Conservation (phyloP, 1,140 invertebrate species). For the Pseudachorutes palmiensis region DNA sequence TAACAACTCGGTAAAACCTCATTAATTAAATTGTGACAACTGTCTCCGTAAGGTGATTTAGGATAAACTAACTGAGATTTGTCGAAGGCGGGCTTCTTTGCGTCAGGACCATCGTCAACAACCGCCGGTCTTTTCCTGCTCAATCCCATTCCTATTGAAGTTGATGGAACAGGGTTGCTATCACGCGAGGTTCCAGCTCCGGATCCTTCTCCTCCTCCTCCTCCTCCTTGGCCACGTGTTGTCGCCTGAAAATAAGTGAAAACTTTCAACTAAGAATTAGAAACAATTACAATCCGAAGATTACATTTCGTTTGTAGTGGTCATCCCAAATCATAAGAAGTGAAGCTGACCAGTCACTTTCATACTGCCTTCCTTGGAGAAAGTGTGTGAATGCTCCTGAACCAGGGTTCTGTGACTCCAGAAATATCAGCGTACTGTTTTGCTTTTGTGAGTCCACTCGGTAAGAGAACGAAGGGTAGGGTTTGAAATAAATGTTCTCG, state of each 20-base stretch:
- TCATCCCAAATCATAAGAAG: neutral
- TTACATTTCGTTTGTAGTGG: neutral
- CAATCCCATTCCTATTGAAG: neutral
- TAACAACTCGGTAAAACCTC: neutral
- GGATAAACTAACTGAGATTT: neutral
- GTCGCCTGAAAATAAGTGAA: neutral
- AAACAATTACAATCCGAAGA: no score
- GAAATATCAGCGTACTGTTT: neutral
- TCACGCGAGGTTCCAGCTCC: no score
- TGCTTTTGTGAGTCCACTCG: no score
- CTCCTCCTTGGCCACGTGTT: no score
- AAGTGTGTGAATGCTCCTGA: neutral
- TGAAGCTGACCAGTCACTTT: neutral
- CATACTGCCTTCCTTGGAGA: neutral
- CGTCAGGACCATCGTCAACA: no score
- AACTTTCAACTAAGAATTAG: no score
- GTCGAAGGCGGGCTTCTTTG: neutral
- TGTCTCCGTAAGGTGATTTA: neutral
- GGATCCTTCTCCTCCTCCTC: no score
- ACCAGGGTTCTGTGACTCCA: neutral
- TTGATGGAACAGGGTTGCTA: no score
- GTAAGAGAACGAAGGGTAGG: neutral
- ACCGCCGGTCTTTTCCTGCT: neutral
- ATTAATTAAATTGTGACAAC: neutral
- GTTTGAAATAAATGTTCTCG: neutral